Conservation (phyloP, 1,140 invertebrate species). For the Orius laevigatus region DNA sequence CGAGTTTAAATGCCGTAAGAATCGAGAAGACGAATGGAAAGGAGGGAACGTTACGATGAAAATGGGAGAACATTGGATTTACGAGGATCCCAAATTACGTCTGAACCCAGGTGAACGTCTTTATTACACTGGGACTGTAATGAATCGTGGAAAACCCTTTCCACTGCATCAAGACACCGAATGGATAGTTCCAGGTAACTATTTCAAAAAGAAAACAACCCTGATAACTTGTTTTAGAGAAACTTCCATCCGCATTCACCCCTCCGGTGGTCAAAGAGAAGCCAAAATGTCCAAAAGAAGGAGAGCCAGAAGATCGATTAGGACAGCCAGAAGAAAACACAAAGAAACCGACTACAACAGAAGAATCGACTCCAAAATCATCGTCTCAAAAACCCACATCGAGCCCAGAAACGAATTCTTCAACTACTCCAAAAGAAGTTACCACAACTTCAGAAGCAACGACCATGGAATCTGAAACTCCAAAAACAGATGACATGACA, state of each 20-base stretch:
- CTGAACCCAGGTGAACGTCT: conserved; percentile 1
- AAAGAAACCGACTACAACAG: too few relatives aligned
- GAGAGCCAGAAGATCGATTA: too few relatives aligned
- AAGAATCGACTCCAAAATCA: too few relatives aligned
- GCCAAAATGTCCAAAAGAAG: too few relatives aligned
- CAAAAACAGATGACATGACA: neutral
- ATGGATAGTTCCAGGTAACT: conserved; percentile 12
- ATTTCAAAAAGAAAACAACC: neutral
- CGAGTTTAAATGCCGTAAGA: conserved; percentile 7
- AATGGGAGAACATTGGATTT: conserved; percentile 8
- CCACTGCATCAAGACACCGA: neutral
- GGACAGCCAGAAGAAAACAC: too few relatives aligned
- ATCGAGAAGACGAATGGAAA: conserved; percentile 5
- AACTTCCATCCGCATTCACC: too few relatives aligned
- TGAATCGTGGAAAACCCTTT: neutral
- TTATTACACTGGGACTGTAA: neutral
- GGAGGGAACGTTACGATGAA: conserved; percentile 8
- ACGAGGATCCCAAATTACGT: neutral
- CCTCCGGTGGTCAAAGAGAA: too few relatives aligned
- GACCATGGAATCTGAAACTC: conserved; percentile 1
- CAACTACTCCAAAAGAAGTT: too few relatives aligned
- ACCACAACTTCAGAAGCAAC: too few relatives aligned
- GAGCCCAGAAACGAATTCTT: too few relatives aligned
- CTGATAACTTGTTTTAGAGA: neutral
- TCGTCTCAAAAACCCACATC: too few relatives aligned